Conservation (phyloP, 2,888 invertebrate species). For the Isoperla grammatica region DNA sequence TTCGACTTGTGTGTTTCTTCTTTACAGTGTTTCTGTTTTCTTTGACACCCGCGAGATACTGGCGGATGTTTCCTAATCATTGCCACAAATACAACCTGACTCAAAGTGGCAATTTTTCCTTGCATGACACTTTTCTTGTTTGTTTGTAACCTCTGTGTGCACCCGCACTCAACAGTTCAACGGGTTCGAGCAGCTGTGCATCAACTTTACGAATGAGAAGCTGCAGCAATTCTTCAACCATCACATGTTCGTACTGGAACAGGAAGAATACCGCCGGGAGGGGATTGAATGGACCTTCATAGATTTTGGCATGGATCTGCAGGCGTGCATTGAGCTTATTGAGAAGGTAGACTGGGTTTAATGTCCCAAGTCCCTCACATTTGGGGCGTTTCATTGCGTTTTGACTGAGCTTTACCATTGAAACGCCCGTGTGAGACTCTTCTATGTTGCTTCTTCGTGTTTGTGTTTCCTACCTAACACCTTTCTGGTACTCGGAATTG, state of each 20-base stretch:
- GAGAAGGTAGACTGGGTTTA: constrained; percentile 55
- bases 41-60: background rate
- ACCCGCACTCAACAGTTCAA: constrained; percentile 56
- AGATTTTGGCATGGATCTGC: constrained; percentile 89
- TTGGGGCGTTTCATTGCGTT: no score
- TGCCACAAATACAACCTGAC: background rate
- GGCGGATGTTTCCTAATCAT: background rate
- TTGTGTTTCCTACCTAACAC: background rate
- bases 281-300: constrained; percentile 91
- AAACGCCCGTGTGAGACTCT: no score
- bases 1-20: background rate
- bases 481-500: background rate
- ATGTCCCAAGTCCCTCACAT: constrained; percentile 2
- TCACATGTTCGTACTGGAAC: constrained; percentile 91
- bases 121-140: constrained; percentile 23
- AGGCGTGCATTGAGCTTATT: constrained; percentile 73
- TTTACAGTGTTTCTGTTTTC: background rate
- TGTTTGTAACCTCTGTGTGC: constrained; percentile 18
- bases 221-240: constrained; percentile 90
- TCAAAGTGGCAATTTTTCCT: background rate
- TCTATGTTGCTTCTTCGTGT: no score
- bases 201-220: constrained; percentile 92
- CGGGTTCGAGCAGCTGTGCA: constrained; percentile 90
- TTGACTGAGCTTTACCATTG: no score
- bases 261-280: constrained; percentile 87